A percentile compares a stretch with the other conserved stretches of the same genome.
These are phyloP conservation scores for Orchesella cincta DNA, from an alignment of 1,140 invertebrate genomes.

Conservation along the genomic window DNA sequence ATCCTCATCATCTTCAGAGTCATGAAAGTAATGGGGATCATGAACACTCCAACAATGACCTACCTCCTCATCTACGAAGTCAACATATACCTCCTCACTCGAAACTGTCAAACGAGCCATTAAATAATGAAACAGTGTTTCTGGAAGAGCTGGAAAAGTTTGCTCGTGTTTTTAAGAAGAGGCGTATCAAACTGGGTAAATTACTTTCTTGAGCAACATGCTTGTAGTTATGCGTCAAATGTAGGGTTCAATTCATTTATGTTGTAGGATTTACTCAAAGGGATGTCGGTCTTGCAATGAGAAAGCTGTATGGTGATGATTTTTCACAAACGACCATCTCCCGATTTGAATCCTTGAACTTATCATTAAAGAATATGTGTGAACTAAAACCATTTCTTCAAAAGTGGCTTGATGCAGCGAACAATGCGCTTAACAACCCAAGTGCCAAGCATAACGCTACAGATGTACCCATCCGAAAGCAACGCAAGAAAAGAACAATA, in stretches of 20 bases:
- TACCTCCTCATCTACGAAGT: slow-evolving; percentile 33
- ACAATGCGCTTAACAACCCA: slow-evolving; percentile 81
- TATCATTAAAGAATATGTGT: slow-evolving; percentile 99
- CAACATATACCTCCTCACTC: slow-evolving; percentile 41
- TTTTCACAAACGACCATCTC: slow-evolving; percentile 99
- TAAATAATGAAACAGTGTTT: slow-evolving; percentile 88
- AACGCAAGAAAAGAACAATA: slow-evolving; percentile 95
- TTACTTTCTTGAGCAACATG: background rate
- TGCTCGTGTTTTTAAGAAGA: slow-evolving; percentile 93
- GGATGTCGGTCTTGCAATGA: slow-evolving; percentile 97
- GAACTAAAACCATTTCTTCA: slow-evolving; percentile 95
- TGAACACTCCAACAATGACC: background rate
- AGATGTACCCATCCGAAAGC: slow-evolving; percentile 81
- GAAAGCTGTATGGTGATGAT: slow-evolving; percentile 96
- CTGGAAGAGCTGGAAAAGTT: slow-evolving; percentile 94
- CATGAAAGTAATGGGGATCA: too few relatives aligned
- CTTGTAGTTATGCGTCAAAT: slow-evolving; percentile 1
- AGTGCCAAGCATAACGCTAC: slow-evolving; percentile 74
- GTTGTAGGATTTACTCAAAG: slow-evolving; percentile 92
- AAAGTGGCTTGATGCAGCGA: slow-evolving; percentile 96
- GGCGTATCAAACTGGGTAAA: slow-evolving; percentile 85
- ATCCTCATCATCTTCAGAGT: too few relatives aligned
- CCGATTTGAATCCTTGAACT: slow-evolving; percentile 94
- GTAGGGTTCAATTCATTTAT: too few relatives aligned
- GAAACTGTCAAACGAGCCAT: slow-evolving; percentile 64